Evolutionary conservation across 1,140 invertebrate genomes (phyloP).

Genomic region (Drosophila nannoptera): DNA sequence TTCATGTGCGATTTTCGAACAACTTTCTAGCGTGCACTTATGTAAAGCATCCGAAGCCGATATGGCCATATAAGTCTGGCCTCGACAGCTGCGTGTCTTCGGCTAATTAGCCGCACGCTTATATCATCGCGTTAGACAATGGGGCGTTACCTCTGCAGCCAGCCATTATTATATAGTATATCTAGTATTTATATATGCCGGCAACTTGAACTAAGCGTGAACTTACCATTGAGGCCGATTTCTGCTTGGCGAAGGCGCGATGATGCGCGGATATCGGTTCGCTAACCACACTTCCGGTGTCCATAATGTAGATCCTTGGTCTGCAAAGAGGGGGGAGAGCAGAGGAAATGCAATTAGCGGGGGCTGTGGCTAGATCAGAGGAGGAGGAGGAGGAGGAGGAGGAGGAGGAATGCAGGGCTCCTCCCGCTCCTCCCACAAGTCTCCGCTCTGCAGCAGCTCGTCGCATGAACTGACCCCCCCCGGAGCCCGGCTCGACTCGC

Average conservation of each 20-base stretch:
- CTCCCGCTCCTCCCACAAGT: too few species aligned
- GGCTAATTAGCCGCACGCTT: slow-evolving; percentile 64
- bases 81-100: slow-evolving; percentile 45
- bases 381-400: too few species aligned
- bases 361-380: too few species aligned
- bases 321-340: slow-evolving; percentile 33
- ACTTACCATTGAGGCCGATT: slow-evolving; percentile 78
- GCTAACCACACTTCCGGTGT: slow-evolving; percentile 76
- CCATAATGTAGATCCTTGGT: slow-evolving; percentile 47
- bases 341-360: too few species aligned
- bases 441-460: too few species aligned
- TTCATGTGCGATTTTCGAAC: slow-evolving; percentile 55
- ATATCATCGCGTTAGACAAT: slow-evolving; percentile 72
- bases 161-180: slow-evolving; percentile 11
- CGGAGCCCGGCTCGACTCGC: too few species aligned
- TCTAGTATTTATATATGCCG: slow-evolving; percentile 1
- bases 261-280: slow-evolving; percentile 78
- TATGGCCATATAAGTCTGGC: slow-evolving; percentile 8
- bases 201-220: slow-evolving; percentile 21
- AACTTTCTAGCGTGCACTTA: slow-evolving; percentile 75
- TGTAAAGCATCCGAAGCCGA: slow-evolving; percentile 57
- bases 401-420: too few species aligned
- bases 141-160: slow-evolving; percentile 22
- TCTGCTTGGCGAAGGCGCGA: slow-evolving; percentile 78
- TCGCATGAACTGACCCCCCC: too few species aligned